phyloP scores from a whole-genome alignment of 2,797 vertebrate genomes.

The Rhabdomys pumilio region DNA sequence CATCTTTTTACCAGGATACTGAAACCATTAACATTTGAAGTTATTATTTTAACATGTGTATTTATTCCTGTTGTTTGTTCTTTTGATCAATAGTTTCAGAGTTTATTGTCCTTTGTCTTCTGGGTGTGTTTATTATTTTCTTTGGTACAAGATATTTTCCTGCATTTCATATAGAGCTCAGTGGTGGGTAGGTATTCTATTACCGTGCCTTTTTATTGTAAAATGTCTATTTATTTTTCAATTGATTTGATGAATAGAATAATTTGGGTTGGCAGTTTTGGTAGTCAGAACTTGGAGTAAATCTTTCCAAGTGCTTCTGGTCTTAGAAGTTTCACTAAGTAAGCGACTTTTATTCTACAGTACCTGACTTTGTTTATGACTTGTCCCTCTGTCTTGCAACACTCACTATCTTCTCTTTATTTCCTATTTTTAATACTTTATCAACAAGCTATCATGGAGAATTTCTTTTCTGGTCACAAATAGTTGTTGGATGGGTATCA shows the following conservation, averaged over 20 bases:
- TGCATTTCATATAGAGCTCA: background rate
- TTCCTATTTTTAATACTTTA: background rate
- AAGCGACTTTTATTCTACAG: no score
- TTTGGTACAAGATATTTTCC: background rate
- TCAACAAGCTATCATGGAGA: background rate
- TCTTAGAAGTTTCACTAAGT: background rate
- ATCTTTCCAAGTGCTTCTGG: background rate
- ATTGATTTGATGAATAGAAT: background rate
- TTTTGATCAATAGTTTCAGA: background rate
- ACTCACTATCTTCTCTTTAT: background rate
- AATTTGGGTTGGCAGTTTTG: background rate
- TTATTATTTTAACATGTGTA: background rate
- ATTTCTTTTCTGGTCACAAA: background rate
- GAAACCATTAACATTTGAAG: background rate
- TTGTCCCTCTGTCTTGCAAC: background rate
- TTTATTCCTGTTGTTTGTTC: no score
- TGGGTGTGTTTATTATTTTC: background rate
- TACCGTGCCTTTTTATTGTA: background rate
- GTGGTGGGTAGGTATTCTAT: background rate
- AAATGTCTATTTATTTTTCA: background rate
- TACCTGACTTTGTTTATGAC: background rate
- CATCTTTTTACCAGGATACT: background rate
- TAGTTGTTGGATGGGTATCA: background rate
- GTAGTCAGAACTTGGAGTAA: background rate
- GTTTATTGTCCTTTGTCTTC: background rate